Percentiles rank a stretch among this genome's conserved stretches.
These are phyloP conservation scores for Nebria brevicollis DNA, from an alignment of 2,888 invertebrate species.

Conservation along the genomic window DNA sequence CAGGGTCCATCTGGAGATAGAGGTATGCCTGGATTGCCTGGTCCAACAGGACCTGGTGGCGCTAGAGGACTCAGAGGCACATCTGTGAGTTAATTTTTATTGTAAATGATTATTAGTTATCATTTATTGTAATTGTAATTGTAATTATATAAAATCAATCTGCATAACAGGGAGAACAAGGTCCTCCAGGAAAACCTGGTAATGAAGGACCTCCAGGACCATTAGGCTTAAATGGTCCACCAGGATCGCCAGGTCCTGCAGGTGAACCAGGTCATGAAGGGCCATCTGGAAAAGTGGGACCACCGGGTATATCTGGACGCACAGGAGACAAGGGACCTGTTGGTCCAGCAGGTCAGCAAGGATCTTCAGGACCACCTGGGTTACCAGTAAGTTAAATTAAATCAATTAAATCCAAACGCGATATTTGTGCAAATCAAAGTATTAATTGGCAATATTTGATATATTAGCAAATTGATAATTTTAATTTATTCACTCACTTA, in stretches of 20 bases:
- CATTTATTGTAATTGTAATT: no score
- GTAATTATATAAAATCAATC: conserved; percentile 12
- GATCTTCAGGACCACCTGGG: conserved; percentile 75
- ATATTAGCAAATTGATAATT: no score
- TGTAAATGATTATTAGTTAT: no score
- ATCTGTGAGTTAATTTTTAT: conserved; percentile 62
- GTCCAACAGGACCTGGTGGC: conserved; percentile 73
- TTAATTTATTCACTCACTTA: no score
- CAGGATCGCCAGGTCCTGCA: conserved; percentile 72
- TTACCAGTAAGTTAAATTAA: conserved; percentile 67
- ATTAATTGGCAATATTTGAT: no score
- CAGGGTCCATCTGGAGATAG: conserved; percentile 76
- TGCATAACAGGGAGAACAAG: conserved; percentile 72
- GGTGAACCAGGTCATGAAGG: conserved; percentile 72
- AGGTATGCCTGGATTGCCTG: conserved; percentile 71
- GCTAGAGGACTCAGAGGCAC: conserved; percentile 72
- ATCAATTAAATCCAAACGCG: no score
- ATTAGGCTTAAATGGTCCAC: conserved; percentile 72
- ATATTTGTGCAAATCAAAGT: no score
- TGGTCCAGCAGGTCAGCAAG: conserved; percentile 73
- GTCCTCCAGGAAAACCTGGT: conserved; percentile 77
- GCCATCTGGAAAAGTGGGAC: conserved; percentile 75
- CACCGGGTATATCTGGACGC: conserved; percentile 76
- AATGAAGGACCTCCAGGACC: conserved; percentile 78
- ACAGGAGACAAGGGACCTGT: conserved; percentile 81